Evolutionary conservation across 1,140 invertebrate species (phyloP).

Genomic region (Dendroctonus ponderosae): DNA sequence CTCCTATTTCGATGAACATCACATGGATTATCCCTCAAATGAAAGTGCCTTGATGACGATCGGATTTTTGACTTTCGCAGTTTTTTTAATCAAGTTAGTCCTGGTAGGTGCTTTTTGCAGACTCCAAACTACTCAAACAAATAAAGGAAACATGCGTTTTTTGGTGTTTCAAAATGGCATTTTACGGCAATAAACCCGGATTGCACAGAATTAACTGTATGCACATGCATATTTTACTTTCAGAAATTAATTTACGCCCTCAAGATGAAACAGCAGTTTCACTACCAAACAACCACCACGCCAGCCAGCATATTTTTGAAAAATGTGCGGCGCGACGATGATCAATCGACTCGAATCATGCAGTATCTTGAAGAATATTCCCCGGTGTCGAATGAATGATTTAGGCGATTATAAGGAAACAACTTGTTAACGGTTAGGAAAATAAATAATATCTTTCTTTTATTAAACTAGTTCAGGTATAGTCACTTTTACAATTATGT

Average conservation of each 20-base stretch:
- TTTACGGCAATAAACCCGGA: too few relatives aligned
- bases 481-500: too few relatives aligned
- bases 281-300: slow-evolving; percentile 28
- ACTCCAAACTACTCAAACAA: slow-evolving; percentile 12
- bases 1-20: slow-evolving; percentile 51
- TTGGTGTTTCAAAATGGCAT: too few relatives aligned
- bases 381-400: background rate
- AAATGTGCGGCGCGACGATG: slow-evolving; percentile 27
- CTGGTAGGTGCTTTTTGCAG: slow-evolving; percentile 59
- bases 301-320: slow-evolving; percentile 37
- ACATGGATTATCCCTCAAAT: slow-evolving; percentile 73
- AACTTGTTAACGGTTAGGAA: too few relatives aligned
- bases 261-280: slow-evolving; percentile 49
- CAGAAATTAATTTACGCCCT: slow-evolving; percentile 54
- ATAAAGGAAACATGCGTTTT: slow-evolving; percentile 12
- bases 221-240: slow-evolving; percentile 30
- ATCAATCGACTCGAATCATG: slow-evolving; percentile 36
- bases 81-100: slow-evolving; percentile 78
- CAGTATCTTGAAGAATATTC: slow-evolving; percentile 40
- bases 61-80: slow-evolving; percentile 78
- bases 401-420: too few relatives aligned
- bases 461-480: too few relatives aligned
- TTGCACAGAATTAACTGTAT: too few relatives aligned
- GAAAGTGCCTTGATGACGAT: slow-evolving; percentile 77
- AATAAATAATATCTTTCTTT: too few relatives aligned